Conservation (phyloP, 2,113 vertebrate genomes). For the Muntiacus reevesi region DNA sequence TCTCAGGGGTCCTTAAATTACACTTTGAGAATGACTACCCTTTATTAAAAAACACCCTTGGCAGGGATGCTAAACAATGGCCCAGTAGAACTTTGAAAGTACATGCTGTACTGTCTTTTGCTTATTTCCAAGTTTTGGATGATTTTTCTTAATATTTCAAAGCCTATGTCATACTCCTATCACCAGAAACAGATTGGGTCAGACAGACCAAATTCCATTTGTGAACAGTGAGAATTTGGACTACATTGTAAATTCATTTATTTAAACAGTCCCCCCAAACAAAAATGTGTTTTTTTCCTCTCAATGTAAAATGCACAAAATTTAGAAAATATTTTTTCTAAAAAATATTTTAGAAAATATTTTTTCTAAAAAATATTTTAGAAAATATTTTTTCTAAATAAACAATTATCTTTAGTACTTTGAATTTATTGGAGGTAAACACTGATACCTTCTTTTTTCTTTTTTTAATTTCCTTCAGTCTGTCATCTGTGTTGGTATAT, state of each 20-base stretch:
- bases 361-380: neutral
- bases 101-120: neutral
- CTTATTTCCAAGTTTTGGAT: slow-evolving; percentile 8
- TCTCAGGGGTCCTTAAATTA: neutral
- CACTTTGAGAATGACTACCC: neutral
- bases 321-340: neutral
- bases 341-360: neutral
- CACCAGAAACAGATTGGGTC: neutral
- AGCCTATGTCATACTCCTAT: neutral
- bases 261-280: neutral
- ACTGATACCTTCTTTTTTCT: neutral
- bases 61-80: neutral
- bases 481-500: neutral
- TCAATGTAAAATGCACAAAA: neutral
- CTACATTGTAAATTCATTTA: neutral
- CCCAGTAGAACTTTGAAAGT: neutral
- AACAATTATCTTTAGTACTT: neutral
- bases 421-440: neutral
- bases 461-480: neutral
- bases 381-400: neutral
- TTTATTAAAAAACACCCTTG: neutral
- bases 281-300: neutral
- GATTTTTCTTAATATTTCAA: neutral
- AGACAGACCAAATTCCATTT: neutral
- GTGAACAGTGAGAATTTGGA: neutral